Base-by-base conservation (phyloP, 2,888 invertebrate species). In the Drosophila testacea region DNA sequence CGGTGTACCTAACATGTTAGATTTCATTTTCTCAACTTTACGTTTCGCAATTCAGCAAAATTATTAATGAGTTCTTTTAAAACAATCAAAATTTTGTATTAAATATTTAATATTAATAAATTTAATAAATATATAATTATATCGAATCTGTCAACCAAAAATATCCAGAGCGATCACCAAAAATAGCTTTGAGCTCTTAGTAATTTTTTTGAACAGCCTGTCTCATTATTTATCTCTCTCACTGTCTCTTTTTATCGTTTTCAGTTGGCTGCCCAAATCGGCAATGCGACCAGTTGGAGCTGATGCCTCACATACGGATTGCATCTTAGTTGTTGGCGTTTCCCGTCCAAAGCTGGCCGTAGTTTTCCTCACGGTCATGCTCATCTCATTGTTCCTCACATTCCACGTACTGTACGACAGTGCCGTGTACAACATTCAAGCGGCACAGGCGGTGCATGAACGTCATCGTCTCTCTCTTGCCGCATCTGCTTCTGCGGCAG, bases 371-470 rank as follows among this genome's bases (percentile, higher is more conserved):
- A 95, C 96, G 88, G 95, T 96, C 91, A 96, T 96, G 93, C 94
- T 96, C 82, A 94, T 96, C 77, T 96, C 96, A 39, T 94, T 97
- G 81, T 96, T 96, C 93, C 95, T 97, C 91, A 96, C 96, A 83
- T 96, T 96, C 93, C 96, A 96, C 91, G 95, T 96, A 89, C 94
- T 96, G 69, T 96, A 96, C 93, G 96, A 97, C 93, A 96, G 96
- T 92, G 96, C 96, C 60, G 94, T 96, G 55, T 96, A 96, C 93
- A 96, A 96, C 90, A 94, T 96, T 83, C 96, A 96, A 93, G 94
- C 94, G 51, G 94, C 94, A 39, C 94, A 94, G 83, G 94, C 94
- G 88, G 94, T 94, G 41, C 94, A 94, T 70, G 94, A 94, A 92
- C 83, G 94, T 91, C 89, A 94, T 92, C 92, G 94, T 41, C 80